phyloP scores from a whole-genome alignment of 2,888 invertebrate species.

The Agelastica alni region DNA sequence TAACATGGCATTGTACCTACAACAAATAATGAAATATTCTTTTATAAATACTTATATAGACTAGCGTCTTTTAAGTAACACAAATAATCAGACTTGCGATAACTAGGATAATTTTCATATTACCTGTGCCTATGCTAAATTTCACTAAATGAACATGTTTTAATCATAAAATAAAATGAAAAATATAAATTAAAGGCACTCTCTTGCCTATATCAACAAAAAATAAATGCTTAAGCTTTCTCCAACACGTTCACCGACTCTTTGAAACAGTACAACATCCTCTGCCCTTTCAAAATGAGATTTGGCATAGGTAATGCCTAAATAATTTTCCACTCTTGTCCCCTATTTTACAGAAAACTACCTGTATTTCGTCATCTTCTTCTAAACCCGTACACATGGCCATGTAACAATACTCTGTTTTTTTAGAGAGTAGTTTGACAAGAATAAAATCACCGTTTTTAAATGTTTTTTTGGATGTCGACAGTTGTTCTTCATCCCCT shows the following conservation, averaged over 20 bases:
- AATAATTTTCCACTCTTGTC: too few species aligned
- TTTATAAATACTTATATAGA: background rate
- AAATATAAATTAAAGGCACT: background rate
- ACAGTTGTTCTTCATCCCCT: background rate
- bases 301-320: too few species aligned
- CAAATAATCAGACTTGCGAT: background rate
- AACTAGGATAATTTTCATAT: slow-evolving; percentile 1
- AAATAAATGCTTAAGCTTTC: slow-evolving; percentile 4
- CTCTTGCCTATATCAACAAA: background rate
- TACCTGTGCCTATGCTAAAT: background rate
- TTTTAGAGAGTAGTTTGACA: slow-evolving; percentile 1
- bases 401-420: background rate
- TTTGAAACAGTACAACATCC: slow-evolving; percentile 3
- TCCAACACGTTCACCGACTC: background rate
- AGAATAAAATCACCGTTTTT: background rate
- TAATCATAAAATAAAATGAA: background rate
- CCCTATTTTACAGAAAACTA: too few species aligned
- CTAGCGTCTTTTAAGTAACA: background rate
- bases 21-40: background rate
- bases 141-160: background rate
- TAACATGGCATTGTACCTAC: background rate
- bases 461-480: background rate
- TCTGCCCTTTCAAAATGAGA: too few species aligned
- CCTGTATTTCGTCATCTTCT: too few species aligned
- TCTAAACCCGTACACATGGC: background rate